These are phyloP conservation scores for Mixornis gularis DNA, from an alignment of 2,113 vertebrate species.

Conservation along the genomic window DNA sequence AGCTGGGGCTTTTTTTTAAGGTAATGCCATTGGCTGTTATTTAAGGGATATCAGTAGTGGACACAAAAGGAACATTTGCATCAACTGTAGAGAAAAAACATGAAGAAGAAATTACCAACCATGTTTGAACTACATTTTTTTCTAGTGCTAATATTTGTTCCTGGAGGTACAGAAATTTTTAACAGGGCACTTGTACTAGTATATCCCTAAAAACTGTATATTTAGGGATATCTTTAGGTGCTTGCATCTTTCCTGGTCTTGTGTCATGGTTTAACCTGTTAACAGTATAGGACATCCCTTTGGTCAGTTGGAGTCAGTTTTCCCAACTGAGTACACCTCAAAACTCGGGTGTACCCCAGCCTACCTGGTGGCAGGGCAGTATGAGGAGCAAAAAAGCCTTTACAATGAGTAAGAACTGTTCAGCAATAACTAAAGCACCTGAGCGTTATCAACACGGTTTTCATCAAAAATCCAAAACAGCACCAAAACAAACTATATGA, in stretches of 20 bases:
- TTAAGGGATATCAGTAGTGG: not conserved
- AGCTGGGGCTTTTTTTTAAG: not conserved
- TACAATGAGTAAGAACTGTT: not conserved
- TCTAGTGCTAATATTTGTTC: not conserved
- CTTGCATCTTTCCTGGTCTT: not conserved
- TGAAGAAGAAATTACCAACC: not conserved
- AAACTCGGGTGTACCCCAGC: not conserved
- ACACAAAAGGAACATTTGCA: not conserved
- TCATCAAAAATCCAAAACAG: not conserved
- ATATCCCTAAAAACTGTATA: not conserved
- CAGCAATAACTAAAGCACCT: not conserved
- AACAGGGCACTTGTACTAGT: not conserved
- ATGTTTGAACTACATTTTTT: not conserved
- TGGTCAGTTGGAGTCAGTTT: not conserved
- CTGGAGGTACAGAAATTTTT: not conserved
- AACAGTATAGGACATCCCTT: not conserved
- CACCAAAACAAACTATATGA: not conserved
- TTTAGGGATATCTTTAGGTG: not conserved
- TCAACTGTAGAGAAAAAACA: not conserved
- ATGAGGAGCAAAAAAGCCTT: not conserved
- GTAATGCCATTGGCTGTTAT: not conserved
- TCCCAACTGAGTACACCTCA: fast-evolving
- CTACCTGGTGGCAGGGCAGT: not conserved
- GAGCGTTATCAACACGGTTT: not conserved
- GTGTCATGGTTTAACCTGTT: not conserved